These are phyloP conservation scores for Sebastes goodei DNA, from an alignment of 2,797 vertebrate species.

Conservation along the genomic window DNA sequence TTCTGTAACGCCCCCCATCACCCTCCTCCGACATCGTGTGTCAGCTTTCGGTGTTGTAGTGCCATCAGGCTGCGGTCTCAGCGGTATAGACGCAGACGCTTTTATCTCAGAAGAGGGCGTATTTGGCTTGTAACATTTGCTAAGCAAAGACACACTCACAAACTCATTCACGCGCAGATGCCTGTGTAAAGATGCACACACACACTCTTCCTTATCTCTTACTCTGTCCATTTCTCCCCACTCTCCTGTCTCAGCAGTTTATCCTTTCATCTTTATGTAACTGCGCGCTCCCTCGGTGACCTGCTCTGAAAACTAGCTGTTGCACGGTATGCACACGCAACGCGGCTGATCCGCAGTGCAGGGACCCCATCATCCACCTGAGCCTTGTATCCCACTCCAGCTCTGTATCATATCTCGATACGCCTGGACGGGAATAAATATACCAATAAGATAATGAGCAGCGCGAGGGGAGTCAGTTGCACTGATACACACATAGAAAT, in stretches of 20 bases:
- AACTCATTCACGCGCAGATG: neutral
- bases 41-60: conserved; percentile 41
- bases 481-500: neutral
- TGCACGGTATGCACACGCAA: conserved; percentile 17
- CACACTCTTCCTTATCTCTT: conserved; percentile 44
- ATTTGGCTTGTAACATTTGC: conserved; percentile 62
- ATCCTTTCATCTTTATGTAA: conserved; percentile 77
- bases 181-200: neutral
- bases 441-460: conserved; percentile 48
- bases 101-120: conserved; percentile 66
- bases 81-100: conserved; percentile 46
- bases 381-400: conserved; percentile 26
- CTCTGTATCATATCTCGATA: conserved; percentile 33
- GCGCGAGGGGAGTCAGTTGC: neutral
- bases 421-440: conserved; percentile 27
- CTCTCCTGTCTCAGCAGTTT: conserved; percentile 72
- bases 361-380: conserved; percentile 42
- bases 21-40: conserved; percentile 24
- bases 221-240: conserved; percentile 53
- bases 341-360: conserved; percentile 35
- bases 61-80: conserved; percentile 64
- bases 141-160: conserved; percentile 6
- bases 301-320: conserved; percentile 52
- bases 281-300: conserved; percentile 46
- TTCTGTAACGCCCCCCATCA: neutral